These are phyloP conservation scores for Himalopsyche phryganea DNA, from an alignment of 1,140 invertebrate species.

Conservation along the genomic window DNA sequence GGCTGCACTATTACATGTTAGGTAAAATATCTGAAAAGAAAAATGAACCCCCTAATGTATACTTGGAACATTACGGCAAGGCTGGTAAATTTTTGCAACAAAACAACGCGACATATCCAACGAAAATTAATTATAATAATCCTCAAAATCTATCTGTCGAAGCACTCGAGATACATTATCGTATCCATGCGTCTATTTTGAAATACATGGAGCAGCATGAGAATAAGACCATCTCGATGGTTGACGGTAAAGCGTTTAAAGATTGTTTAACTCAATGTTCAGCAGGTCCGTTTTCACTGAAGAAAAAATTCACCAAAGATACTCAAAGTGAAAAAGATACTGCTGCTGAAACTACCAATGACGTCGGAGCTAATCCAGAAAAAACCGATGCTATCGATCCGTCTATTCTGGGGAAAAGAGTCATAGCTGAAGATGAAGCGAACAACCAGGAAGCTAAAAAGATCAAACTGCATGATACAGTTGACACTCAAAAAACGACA, in stretches of 20 bases:
- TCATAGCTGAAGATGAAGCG: constrained; percentile 1
- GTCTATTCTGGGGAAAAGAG: not conserved
- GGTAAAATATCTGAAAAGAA: constrained; percentile 88
- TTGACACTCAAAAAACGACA: no score
- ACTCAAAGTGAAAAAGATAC: constrained; percentile 34
- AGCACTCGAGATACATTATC: constrained; percentile 80
- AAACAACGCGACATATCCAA: constrained; percentile 80
- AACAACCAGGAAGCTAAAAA: constrained; percentile 15
- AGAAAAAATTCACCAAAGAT: constrained; percentile 40
- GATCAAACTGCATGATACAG: not conserved
- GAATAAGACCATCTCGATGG: constrained; percentile 47
- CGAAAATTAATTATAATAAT: constrained; percentile 79
- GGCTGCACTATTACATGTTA: constrained; percentile 90
- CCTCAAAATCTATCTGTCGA: constrained; percentile 84
- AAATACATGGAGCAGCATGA: constrained; percentile 77
- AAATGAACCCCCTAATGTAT: constrained; percentile 67
- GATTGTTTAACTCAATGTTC: constrained; percentile 45
- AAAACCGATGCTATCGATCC: not conserved
- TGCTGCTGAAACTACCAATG: not conserved
- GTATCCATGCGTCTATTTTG: constrained; percentile 79
- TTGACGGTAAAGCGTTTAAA: constrained; percentile 47
- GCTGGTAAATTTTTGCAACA: constrained; percentile 72
- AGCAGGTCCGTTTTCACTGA: constrained; percentile 44
- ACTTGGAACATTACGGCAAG: constrained; percentile 74
- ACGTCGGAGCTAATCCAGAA: not conserved